Evolutionary conservation across 2,888 invertebrate genomes (phyloP).

Genomic region (Pollenia amentaria): DNA sequence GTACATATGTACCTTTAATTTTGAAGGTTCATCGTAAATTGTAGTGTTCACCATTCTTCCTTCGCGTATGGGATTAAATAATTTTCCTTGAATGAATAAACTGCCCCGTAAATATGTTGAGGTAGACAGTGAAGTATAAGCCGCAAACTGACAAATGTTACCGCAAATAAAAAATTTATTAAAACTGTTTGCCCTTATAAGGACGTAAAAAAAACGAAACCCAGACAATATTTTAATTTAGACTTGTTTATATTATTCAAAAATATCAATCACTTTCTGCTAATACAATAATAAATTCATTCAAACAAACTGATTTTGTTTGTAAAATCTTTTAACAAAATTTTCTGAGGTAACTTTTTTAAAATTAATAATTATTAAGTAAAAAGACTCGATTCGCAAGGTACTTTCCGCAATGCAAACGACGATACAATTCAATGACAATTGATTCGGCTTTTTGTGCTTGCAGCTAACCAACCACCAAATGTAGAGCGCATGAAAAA

Average conservation of each 20-base stretch:
- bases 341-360: constrained; percentile 36
- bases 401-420: constrained; percentile 50
- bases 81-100: constrained; percentile 43
- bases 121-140: not conserved
- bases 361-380: constrained; percentile 20
- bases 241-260: not conserved
- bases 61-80: constrained; percentile 19
- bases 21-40: constrained; percentile 81
- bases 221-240: constrained; percentile 46
- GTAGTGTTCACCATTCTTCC: constrained; percentile 82
- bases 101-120: constrained; percentile 36
- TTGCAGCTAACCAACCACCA: constrained; percentile 59
- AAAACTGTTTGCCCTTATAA: constrained; percentile 48
- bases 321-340: constrained; percentile 1
- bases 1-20: constrained; percentile 80
- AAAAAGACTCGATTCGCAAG: constrained; percentile 12
- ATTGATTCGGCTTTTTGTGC: constrained; percentile 52
- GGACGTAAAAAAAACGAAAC: constrained; percentile 47
- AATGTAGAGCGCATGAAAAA: constrained; percentile 62
- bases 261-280: constrained; percentile 24
- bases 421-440: constrained; percentile 51
- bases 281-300: not conserved
- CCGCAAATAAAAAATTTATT: constrained; percentile 5
- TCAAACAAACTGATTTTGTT: not conserved
- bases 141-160: constrained; percentile 17